These are phyloP conservation scores for Drosophila atripex DNA, from an alignment of 2,888 invertebrate genomes.

Conservation along the genomic window DNA sequence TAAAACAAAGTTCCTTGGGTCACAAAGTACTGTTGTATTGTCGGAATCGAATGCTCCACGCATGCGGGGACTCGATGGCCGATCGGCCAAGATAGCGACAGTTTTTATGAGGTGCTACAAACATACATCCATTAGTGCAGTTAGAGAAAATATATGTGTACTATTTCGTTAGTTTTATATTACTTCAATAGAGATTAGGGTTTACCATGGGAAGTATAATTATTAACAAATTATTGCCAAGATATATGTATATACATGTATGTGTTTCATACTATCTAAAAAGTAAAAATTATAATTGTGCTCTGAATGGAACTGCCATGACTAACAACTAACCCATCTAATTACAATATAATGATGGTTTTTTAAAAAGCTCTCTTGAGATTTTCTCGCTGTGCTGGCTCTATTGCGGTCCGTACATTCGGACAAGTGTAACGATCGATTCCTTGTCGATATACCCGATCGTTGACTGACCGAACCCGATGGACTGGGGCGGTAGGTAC, in stretches of 20 bases:
- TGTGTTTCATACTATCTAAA: too few species aligned
- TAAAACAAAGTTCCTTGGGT: constrained; percentile 36
- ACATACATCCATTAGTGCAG: constrained; percentile 12
- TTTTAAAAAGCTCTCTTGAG: not conserved
- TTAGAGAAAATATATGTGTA: constrained; percentile 3
- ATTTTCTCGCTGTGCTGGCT: constrained; percentile 25
- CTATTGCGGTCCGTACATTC: constrained; percentile 17
- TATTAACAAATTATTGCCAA: not conserved
- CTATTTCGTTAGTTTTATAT: not conserved
- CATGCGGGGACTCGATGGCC: constrained; percentile 39
- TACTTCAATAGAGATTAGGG: too few species aligned
- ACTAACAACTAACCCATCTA: not conserved
- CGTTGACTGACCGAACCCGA: constrained; percentile 22
- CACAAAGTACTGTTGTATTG: constrained; percentile 17
- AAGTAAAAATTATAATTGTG: too few species aligned
- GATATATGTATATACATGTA: too few species aligned
- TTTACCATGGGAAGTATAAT: not conserved
- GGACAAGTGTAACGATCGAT: constrained; percentile 42
- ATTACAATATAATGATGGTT: not conserved
- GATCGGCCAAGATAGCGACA: constrained; percentile 40
- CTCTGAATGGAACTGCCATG: too few species aligned
- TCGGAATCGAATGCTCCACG: constrained; percentile 30
- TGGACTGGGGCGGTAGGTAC: constrained; percentile 6
- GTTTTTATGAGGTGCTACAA: constrained; percentile 36
- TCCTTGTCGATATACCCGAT: constrained; percentile 41